Base-by-base conservation (phyloP, 2,113 vertebrate genomes). In the Phrynosoma platyrhinos region DNA sequence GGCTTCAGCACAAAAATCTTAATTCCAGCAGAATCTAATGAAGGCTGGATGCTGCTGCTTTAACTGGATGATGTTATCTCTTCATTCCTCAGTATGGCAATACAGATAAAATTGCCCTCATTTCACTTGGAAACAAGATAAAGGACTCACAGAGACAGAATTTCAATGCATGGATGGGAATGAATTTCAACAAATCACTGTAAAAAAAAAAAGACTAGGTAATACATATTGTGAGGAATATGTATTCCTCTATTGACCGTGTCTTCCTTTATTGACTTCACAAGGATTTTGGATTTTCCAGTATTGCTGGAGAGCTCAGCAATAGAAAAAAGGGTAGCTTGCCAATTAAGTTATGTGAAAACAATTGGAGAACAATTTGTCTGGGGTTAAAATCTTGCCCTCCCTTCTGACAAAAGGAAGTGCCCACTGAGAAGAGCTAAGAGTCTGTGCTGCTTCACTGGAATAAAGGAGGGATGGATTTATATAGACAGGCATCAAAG, bases 61-160 rank as follows among this genome's bases (percentile, higher is more conserved):
- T 94, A 93, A 94, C 80, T 84, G 91, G 91, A 79, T 72, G 92
- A 92, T 91, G 86, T 64, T 85, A 95, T 95, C 95, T 93, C 64
- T 91, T 89, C 89, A 87, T 88, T 94, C 93, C 84, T 78, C 42
- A 32, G 90, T 80, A 93, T 88, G 91, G 92, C 40, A 93, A 93
- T 40, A 92, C 91, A 96, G 94, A 96, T 94, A 95, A 96, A 94
- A 96, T 87, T 88, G 83, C 87, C 92, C 93, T 93, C 83, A 87
- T 93, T 96, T 96, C 95, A 93, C 94, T 95, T 95, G 94, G 90
- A 95, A 95, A 91, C 83, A 78, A 88, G 87, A 76, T 88, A 90
- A 92, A 93, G 47, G 89, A 92, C 93, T 94, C 93, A 88, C 86
- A 91, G 58, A 93, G 85, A 92, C 92, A 92, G 96, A 96, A 96